Conservation (phyloP, 2,797 vertebrate species). For the Melanotaenia nigrans region DNA sequence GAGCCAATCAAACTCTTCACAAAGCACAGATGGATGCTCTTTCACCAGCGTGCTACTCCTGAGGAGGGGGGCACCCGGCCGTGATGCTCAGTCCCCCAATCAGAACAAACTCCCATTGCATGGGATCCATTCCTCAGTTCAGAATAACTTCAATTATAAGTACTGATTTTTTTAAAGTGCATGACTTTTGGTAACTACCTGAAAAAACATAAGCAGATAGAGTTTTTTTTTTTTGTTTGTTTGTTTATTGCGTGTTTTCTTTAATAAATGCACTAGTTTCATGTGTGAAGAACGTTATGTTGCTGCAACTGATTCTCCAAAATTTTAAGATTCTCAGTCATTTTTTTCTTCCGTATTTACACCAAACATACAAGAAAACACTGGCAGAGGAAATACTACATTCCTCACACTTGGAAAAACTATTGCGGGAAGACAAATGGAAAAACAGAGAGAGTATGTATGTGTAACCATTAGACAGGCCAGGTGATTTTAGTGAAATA, state of each 20-base stretch:
- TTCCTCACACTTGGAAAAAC: constrained; percentile 62
- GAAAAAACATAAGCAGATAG: constrained; percentile 12
- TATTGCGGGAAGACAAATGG: constrained; percentile 68
- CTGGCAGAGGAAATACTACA: constrained; percentile 52
- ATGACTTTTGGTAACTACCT: constrained; percentile 31
- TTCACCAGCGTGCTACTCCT: constrained; percentile 82
- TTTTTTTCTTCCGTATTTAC: constrained; percentile 19
- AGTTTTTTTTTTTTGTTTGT: not conserved
- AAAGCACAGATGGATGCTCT: constrained; percentile 85
- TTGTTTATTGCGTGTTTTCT: not conserved
- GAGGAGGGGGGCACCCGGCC: constrained; percentile 62
- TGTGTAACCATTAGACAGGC: constrained; percentile 78
- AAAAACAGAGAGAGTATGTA: constrained; percentile 50
- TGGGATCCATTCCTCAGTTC: constrained; percentile 66
- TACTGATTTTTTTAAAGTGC: constrained; percentile 60
- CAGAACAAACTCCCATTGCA: constrained; percentile 73
- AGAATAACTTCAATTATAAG: constrained; percentile 55
- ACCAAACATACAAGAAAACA: constrained; percentile 62
- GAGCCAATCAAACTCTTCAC: constrained; percentile 88
- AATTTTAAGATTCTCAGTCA: not conserved
- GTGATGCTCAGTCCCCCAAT: constrained; percentile 70
- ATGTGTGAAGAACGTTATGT: not conserved
- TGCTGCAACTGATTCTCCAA: not conserved
- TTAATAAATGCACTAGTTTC: not conserved
- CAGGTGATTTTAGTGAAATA: constrained; percentile 85